Evolutionary conservation across 2,797 vertebrate species (phyloP).

Genomic region (Echiichthys vipera): DNA sequence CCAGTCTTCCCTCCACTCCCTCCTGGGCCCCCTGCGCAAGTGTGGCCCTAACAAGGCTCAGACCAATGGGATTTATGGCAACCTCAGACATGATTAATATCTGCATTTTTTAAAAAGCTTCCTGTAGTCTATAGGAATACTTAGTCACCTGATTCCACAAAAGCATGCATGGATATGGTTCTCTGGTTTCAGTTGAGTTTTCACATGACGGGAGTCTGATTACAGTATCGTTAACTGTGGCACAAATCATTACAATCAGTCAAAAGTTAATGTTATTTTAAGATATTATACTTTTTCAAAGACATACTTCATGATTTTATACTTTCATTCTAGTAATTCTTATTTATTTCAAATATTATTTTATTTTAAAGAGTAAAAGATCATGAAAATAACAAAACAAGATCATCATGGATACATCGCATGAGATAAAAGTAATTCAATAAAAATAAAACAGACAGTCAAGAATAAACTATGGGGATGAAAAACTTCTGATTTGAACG

Average conservation of each 20-base stretch:
- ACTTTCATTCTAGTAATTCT: no score
- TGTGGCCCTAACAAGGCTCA: conserved; percentile 17
- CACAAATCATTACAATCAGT: not conserved
- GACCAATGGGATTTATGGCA: not conserved
- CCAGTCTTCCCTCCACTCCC: conserved; percentile 17
- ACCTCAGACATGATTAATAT: not conserved
- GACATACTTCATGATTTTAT: no score
- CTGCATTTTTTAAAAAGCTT: not conserved
- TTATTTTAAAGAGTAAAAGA: no score
- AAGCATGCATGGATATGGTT: not conserved
- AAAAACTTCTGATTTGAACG: no score
- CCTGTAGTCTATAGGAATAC: not conserved
- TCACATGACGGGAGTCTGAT: not conserved
- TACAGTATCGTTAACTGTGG: not conserved
- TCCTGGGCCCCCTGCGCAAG: conserved; percentile 8
- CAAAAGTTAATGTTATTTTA: not conserved
- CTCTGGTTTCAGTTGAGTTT: not conserved
- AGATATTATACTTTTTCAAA: no score
- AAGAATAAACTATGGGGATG: no score
- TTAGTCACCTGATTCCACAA: not conserved
- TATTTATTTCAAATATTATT: no score
- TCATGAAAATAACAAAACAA: no score
- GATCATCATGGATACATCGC: no score
- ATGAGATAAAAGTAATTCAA: no score
- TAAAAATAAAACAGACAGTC: no score